Conservation (phyloP, 1,140 invertebrate genomes). For the Brachystomella parvula region DNA sequence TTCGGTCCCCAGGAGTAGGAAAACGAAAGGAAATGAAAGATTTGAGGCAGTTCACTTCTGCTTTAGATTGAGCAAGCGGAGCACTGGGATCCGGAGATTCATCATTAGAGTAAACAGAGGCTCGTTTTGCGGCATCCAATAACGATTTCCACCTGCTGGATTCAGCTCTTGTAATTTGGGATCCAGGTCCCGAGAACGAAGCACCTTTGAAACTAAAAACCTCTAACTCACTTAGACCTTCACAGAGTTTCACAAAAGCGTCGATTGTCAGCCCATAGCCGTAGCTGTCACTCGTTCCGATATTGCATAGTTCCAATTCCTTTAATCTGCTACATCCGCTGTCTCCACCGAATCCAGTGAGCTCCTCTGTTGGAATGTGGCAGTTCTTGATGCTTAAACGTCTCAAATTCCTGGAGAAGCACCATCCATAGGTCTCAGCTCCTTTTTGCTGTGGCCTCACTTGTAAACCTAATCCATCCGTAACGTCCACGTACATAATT, state of each 20-base stretch:
- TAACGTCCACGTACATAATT: background rate
- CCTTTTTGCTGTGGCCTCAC: background rate
- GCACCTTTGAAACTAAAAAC: background rate
- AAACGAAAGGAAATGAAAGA: no score
- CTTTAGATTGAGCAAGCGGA: no score
- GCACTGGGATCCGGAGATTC: no score
- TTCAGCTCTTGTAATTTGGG: no score
- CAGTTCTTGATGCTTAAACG: conserved; percentile 10
- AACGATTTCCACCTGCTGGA: no score
- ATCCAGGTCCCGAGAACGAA: background rate
- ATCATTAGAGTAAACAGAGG: no score
- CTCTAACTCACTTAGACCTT: background rate
- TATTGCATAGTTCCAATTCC: background rate
- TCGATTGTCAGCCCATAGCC: background rate
- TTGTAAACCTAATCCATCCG: background rate
- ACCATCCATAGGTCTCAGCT: background rate
- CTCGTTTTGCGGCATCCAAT: no score
- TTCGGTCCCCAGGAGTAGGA: no score
- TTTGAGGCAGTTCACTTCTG: no score
- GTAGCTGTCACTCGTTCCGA: background rate
- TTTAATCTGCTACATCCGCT: background rate
- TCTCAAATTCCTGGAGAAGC: conserved; percentile 2
- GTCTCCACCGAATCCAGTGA: conserved; percentile 7
- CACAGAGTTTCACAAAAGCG: background rate
- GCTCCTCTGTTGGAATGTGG: conserved; percentile 4